Conservation (phyloP, 2,797 vertebrate species). For the Pangasius sanitwongsei region DNA sequence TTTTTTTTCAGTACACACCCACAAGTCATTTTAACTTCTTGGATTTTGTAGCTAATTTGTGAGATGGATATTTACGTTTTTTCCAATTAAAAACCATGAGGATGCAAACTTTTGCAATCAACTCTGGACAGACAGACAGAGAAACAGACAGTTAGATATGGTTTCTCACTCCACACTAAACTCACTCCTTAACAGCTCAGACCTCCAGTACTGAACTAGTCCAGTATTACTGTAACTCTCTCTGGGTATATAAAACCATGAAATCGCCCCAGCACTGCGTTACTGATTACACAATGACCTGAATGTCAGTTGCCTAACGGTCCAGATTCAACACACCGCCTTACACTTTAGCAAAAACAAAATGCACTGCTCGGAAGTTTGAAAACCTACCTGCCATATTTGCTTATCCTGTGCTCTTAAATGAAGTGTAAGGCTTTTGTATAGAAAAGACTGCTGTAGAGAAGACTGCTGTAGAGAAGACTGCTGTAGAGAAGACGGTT, state of each 20-base stretch:
- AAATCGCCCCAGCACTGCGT: background rate
- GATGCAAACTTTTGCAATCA: too few relatives aligned
- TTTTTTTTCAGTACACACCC: too few relatives aligned
- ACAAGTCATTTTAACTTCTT: too few relatives aligned
- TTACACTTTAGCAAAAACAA: background rate
- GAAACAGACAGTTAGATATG: too few relatives aligned
- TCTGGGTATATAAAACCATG: background rate
- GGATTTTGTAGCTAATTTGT: too few relatives aligned
- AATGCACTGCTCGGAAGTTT: background rate
- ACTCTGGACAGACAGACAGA: too few relatives aligned
- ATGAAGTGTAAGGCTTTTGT: background rate
- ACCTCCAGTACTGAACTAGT: background rate
- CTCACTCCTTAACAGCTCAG: too few relatives aligned
- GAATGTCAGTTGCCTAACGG: background rate
- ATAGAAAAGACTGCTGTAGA: background rate
- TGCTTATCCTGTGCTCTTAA: background rate
- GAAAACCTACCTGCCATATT: conserved; percentile 18
- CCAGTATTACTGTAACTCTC: background rate
- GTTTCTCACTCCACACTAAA: background rate
- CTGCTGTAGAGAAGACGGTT: background rate
- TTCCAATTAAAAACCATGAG: too few relatives aligned
- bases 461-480: background rate
- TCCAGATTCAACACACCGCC: background rate
- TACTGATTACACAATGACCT: background rate
- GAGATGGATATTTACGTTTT: too few relatives aligned